Base-by-base conservation (phyloP, 92 coral and sea anemone genomes). In the Pocillopora meandrina region DNA sequence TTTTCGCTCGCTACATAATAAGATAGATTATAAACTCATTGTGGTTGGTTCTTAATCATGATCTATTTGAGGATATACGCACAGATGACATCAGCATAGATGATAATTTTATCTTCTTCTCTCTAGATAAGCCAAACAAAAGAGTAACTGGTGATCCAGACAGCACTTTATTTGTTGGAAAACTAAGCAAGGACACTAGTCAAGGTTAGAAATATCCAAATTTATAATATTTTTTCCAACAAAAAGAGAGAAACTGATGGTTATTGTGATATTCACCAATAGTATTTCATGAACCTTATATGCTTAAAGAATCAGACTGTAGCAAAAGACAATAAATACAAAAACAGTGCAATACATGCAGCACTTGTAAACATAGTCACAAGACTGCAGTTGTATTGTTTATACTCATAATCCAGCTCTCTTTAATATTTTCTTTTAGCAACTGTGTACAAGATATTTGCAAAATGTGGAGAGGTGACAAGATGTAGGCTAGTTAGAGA, bases 401-500 rank as follows among this genome's bases (percentile, higher is more conserved):
- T 62, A 10, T 17, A 14, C 36, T 35, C 68, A 10, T 17, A 14
- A 36, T 35, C 68, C 56, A 4, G 23, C 8, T 56, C 9, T 21
- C 52, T 9, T 36, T 42, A 36, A 13, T 70, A 42, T 63, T 65
- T 60, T 12, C 75, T 66, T 66, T 58, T 88, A 96, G 98, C 85
- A 33, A 86, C 94, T 31, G 61, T 96, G 62, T 55, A 71, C 63
- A 91, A 85, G 65, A 19, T 74, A 6, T 96, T 94, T 81, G 84
- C 87, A 82, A 93, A 91, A 71, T 94, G 82, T 90, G 99, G 99
- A 35, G 95, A 92, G 20, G 18, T 96, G 20, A 87, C 90, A 85
- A 94, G 84, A 21, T 96, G 98, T 81, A 91, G 93, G 12, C 76
- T 96, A 47, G 87, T 96, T 12, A 91, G 99, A 78, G 99, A 96